These are phyloP conservation scores for Mystacornis crossleyi DNA, from an alignment of 2,113 vertebrate species.

Conservation along the genomic window DNA sequence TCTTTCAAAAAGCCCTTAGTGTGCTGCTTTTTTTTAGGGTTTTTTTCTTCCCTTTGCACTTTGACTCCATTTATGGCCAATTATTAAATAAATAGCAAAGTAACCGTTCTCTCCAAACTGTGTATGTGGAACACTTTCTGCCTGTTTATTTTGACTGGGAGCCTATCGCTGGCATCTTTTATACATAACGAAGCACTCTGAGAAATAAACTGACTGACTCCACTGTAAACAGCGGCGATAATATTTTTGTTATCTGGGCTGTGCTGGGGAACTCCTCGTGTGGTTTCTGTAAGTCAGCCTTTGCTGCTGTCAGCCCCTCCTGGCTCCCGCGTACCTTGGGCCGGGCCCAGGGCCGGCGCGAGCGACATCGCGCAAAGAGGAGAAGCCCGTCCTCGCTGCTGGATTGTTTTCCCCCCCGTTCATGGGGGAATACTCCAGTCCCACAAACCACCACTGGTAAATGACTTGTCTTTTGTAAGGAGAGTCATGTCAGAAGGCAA, in stretches of 20 bases:
- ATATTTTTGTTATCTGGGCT: conserved; percentile 89
- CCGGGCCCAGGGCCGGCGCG: conserved; percentile 38
- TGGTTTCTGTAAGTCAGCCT: conserved; percentile 76
- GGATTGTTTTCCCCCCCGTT: not conserved
- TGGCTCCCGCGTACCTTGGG: conserved; percentile 77
- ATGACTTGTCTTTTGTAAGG: not conserved
- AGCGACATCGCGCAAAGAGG: conserved; percentile 15
- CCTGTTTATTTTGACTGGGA: conserved; percentile 85
- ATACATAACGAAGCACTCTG: conserved; percentile 84
- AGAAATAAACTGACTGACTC: conserved; percentile 87
- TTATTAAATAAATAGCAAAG: conserved; percentile 88
- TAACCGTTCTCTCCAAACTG: conserved; percentile 77
- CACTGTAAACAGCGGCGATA: conserved; percentile 80
- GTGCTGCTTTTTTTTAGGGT: conserved; percentile 74
- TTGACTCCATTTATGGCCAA: conserved; percentile 86
- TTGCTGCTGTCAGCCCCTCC: conserved; percentile 80
- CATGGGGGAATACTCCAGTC: not conserved
- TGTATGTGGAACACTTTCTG: conserved; percentile 73
- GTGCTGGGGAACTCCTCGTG: conserved; percentile 75
- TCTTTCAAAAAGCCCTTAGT: conserved; percentile 92
- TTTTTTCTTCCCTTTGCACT: conserved; percentile 77
- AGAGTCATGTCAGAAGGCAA: not conserved
- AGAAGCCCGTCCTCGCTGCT: not conserved
- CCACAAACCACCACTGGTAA: not conserved
- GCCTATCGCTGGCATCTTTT: conserved; percentile 82